Base-by-base conservation (phyloP, 2,113 vertebrate genomes). In the Rhinopomastus cyanomelas region DNA sequence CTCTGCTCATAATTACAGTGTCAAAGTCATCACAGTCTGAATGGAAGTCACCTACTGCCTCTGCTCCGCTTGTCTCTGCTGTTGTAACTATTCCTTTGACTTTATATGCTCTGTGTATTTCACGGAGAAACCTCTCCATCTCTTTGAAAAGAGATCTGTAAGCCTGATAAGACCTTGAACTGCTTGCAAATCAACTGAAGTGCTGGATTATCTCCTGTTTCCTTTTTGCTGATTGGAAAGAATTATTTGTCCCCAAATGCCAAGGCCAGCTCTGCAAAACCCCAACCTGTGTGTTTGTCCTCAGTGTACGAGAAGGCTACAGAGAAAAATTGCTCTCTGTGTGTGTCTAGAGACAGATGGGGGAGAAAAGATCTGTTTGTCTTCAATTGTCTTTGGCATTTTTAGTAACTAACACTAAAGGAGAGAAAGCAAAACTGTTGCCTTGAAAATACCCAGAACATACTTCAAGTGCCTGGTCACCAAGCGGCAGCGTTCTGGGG, bases 191-290 rank as follows among this genome's bases (percentile, higher is more conserved):
- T 85, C 81, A 81, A 88, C 68, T n/a, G 52, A 83, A 44, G 42
- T 87, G 87, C 73, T 93, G 74, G 59, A 87, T 95, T 93, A 95
- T 95, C 77, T 86, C 56, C 92, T 88, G 86, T 93, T 78, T 92
- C 65, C 36, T 72, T 92, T 95, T 85, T 92, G 87, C 88, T 95
- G 81, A 92, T 92, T 89, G 65, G 84, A 74, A 85, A 92, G 85
- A 91, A 88, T 71, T 74, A 75, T 90, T 85, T 88, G 49, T 90
- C 76, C 82, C 87, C 69, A 30, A 87, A 85, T 85, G 57, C 66
- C 87, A 92, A 92, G 93, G 92, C 84, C 84, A 83, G 67, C 82
- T 95, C 78, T 87, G 49, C 56, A 92, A 91, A 95, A 95, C 78
- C 78, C 57, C 32, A 89, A 93, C 57, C 64, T 75, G 25, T 61